A percentile compares a stretch with the other conserved stretches of the same genome.
These are phyloP conservation scores for Heterodera filipjevi DNA, from an alignment of 2,888 invertebrate genomes.

Conservation along the genomic window DNA sequence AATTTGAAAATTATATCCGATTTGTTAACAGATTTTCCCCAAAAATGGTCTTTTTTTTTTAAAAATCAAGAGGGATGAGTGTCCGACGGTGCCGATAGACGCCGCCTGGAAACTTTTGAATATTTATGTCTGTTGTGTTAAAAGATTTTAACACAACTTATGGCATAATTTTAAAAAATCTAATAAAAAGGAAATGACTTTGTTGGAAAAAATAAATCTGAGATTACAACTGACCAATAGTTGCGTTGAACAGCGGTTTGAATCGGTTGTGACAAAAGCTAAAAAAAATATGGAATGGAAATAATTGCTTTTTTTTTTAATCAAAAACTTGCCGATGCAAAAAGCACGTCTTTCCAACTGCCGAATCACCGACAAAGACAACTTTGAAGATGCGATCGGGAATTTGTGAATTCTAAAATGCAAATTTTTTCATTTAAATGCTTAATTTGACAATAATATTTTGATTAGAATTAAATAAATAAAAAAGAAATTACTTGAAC, in stretches of 20 bases:
- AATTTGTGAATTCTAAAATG: constrained; percentile 48
- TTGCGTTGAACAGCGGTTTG: constrained; percentile 69
- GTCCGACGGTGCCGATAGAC: no score
- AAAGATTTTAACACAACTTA: no score
- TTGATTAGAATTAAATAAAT: no score
- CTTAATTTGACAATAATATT: no score
- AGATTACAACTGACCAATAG: constrained; percentile 66
- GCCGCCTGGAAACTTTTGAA: no score
- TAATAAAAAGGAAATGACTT: neutral
- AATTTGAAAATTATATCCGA: no score
- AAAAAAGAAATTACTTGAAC: no score
- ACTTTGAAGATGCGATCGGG: constrained; percentile 70
- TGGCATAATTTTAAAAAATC: no score
- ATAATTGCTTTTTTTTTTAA: neutral
- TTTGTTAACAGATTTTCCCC: no score
- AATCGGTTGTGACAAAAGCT: constrained; percentile 70
- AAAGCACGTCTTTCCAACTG: constrained; percentile 71
- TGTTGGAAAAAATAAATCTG: neutral
- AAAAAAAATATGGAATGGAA: neutral
- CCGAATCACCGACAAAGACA: constrained; percentile 71
- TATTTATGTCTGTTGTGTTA: no score
- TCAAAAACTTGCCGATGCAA: constrained; percentile 67
- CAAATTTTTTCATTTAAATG: neutral
- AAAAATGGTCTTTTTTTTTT: no score
- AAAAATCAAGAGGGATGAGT: no score